phyloP scores from a whole-genome alignment of 1,140 invertebrate genomes.

The Conus ventricosus region DNA sequence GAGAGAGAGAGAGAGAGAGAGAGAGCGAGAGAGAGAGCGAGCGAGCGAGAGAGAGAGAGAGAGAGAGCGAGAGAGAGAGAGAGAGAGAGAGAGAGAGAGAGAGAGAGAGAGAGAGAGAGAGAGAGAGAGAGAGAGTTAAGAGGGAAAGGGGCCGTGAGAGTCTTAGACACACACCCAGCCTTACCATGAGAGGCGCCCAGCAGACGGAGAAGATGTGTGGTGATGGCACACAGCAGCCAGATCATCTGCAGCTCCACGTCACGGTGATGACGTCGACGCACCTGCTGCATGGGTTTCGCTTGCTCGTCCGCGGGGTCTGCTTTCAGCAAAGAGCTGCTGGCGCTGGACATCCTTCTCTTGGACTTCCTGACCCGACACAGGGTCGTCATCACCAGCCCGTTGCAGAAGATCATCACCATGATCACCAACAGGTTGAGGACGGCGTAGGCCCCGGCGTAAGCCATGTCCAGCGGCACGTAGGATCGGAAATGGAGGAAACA shows the following conservation, averaged over 20 bases:
- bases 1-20: no score
- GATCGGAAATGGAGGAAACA: constrained; percentile 75
- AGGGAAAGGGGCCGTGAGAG: no score
- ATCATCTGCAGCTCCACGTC: constrained; percentile 75
- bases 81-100: no score
- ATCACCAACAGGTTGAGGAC: constrained; percentile 66
- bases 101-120: no score
- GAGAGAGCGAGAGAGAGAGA: no score
- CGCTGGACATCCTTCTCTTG: constrained; percentile 44
- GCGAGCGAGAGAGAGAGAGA: no score
- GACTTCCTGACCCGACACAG: constrained; percentile 53
- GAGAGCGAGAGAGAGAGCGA: no score
- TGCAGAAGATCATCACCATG: constrained; percentile 68
- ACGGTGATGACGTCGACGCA: constrained; percentile 58
- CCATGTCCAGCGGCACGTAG: constrained; percentile 48
- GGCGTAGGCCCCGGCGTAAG: constrained; percentile 68
- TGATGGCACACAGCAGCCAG: constrained; percentile 72
- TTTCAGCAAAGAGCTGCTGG: constrained; percentile 38
- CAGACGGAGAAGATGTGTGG: constrained; percentile 64
- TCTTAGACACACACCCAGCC: neutral
- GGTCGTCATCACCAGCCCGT: constrained; percentile 66
- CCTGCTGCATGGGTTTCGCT: neutral
- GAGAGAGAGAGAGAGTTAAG: no score
- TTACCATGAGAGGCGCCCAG: constrained; percentile 68
- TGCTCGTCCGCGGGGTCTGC: constrained; percentile 37